These are phyloP conservation scores for Remorina albescens DNA, from an alignment of 2,797 vertebrate genomes.

Conservation along the genomic window DNA sequence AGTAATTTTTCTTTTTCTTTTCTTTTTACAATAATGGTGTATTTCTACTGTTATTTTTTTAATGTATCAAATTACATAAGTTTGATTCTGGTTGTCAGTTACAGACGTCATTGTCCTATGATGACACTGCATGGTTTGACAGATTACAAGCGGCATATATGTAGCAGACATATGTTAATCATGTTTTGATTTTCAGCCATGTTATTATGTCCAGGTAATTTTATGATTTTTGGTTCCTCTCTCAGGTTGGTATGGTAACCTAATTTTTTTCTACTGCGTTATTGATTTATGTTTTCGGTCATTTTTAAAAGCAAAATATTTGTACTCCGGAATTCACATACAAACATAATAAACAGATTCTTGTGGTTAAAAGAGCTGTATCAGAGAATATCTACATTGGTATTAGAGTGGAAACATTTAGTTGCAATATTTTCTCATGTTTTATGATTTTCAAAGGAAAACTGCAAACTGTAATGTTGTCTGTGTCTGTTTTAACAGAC, in stretches of 20 bases:
- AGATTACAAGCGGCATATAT: constrained; percentile 78
- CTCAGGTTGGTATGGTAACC: constrained; percentile 81
- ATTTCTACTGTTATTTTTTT: constrained; percentile 80
- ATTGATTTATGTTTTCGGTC: constrained; percentile 75
- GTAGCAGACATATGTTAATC: constrained; percentile 80
- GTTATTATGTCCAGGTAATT: constrained; percentile 70
- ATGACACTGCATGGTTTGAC: constrained; percentile 77
- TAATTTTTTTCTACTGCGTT: constrained; percentile 69
- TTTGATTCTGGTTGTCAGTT: constrained; percentile 74
- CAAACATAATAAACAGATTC: constrained; percentile 80
- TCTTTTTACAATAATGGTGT: constrained; percentile 71
- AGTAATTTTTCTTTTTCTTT: constrained; percentile 47
- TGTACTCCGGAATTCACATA: constrained; percentile 81
- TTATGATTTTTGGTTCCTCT: constrained; percentile 78
- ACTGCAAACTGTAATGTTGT: no score
- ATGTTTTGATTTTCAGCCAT: constrained; percentile 74
- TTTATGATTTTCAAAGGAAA: not conserved
- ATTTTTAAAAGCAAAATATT: constrained; percentile 81
- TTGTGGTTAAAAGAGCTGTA: constrained; percentile 64
- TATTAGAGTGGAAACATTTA: not conserved
- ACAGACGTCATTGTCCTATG: constrained; percentile 67
- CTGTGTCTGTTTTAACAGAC: not conserved
- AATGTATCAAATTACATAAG: constrained; percentile 68
- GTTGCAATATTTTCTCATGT: not conserved
- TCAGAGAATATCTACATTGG: not conserved